phyloP scores from a whole-genome alignment of 2,797 vertebrate species.

The Sitta carolinensis region DNA sequence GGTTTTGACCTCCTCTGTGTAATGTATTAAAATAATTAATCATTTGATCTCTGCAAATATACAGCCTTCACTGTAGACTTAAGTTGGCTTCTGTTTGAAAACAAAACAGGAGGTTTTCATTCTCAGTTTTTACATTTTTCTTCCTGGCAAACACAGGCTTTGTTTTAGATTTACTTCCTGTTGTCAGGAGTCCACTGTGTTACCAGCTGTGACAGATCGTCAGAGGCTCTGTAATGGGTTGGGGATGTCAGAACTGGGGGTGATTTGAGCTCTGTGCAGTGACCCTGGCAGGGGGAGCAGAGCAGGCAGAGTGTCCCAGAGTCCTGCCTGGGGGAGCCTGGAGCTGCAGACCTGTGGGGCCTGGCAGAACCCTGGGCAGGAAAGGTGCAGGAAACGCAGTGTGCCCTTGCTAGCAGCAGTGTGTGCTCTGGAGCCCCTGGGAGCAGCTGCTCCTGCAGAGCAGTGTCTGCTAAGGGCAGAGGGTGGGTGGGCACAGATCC shows the following conservation, averaged over 20 bases:
- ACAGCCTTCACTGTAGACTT: background rate
- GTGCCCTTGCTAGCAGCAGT: too few relatives aligned
- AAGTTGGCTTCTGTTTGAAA: background rate
- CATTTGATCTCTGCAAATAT: background rate
- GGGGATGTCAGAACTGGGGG: background rate
- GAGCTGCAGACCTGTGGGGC: accelerated
- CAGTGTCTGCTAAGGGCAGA: accelerated
- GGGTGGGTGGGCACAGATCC: background rate
- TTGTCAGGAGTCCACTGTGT: background rate
- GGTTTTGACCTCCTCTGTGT: background rate
- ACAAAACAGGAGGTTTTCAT: background rate
- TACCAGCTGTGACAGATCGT: background rate
- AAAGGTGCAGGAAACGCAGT: background rate
- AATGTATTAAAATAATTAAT: accelerated
- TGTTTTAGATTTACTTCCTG: background rate
- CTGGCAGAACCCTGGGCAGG: background rate
- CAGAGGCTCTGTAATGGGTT: accelerated
- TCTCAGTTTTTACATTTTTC: background rate
- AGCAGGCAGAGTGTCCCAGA: background rate
- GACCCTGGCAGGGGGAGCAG: background rate
- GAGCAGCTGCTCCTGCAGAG: accelerated
- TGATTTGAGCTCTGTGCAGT: background rate
- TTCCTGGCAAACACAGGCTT: background rate
- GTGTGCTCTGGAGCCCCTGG: background rate
- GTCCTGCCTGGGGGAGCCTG: background rate